Evolutionary conservation across 2,888 invertebrate species (phyloP).

Genomic region (Platycheirus rosarum): DNA sequence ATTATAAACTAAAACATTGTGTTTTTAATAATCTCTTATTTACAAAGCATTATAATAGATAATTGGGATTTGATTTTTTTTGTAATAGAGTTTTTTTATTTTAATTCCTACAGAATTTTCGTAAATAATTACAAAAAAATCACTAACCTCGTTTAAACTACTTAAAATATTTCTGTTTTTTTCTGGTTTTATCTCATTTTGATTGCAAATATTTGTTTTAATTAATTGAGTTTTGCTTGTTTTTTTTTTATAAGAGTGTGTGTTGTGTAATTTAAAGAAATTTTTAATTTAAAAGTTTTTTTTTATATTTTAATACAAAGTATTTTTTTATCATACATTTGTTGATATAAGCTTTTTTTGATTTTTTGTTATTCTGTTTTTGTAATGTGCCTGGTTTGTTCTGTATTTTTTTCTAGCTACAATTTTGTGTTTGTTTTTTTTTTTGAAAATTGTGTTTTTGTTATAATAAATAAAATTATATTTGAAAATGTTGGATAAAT

Average conservation of each 20-base stretch:
- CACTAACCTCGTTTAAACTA: constrained; percentile 70
- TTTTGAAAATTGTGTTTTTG: too few relatives aligned
- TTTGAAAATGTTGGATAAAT: too few relatives aligned
- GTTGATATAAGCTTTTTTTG: too few relatives aligned
- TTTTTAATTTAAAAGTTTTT: constrained; percentile 50
- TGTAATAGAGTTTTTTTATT: too few relatives aligned
- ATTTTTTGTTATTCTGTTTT: too few relatives aligned
- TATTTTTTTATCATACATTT: background rate
- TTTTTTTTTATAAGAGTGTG: constrained; percentile 25
- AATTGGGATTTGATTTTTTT: background rate
- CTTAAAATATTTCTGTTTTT: constrained; percentile 20
- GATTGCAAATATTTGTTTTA: constrained; percentile 30
- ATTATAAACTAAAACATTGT: constrained; percentile 27
- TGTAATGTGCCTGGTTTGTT: too few relatives aligned
- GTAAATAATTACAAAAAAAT: constrained; percentile 43
- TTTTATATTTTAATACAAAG: background rate
- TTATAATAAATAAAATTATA: too few relatives aligned
- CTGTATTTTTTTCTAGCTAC: too few relatives aligned
- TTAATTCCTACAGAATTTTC: background rate
- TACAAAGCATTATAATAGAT: too few relatives aligned
- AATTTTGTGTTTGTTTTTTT: too few relatives aligned
- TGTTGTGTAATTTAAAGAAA: constrained; percentile 36
- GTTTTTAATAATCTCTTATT: constrained; percentile 9
- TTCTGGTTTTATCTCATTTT: constrained; percentile 47
- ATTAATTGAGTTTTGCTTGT: constrained; percentile 7